Percentiles rank a stretch among this genome's conserved stretches.
These are phyloP conservation scores for Scaptomyza tumidula DNA, from an alignment of 2,888 invertebrate genomes.

Conservation along the genomic window DNA sequence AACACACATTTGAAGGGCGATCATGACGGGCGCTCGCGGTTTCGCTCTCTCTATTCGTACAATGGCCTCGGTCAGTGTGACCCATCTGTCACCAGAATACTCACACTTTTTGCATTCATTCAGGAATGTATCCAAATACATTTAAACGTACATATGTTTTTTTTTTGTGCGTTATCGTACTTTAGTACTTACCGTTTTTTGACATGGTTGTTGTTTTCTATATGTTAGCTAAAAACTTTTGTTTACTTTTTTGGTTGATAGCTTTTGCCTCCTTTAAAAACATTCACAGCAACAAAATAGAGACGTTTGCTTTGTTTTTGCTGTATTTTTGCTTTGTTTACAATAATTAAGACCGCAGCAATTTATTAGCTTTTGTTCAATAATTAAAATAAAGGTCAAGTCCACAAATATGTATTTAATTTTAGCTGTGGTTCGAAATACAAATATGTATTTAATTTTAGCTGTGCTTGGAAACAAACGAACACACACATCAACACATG, in stretches of 20 bases:
- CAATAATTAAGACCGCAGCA: slow-evolving; percentile 15
- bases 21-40: slow-evolving; percentile 4
- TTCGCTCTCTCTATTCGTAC: not conserved
- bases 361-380: slow-evolving; percentile 24
- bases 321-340: slow-evolving; percentile 4
- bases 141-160: no score
- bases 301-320: slow-evolving; percentile 11
- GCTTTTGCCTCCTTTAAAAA: not conserved
- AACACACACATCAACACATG: slow-evolving; percentile 14
- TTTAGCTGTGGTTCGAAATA: slow-evolving; percentile 19
- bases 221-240: slow-evolving; percentile 6
- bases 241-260: slow-evolving; percentile 23
- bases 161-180: not conserved
- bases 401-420: slow-evolving; percentile 16
- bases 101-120: slow-evolving; percentile 20
- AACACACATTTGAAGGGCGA: slow-evolving; percentile 68
- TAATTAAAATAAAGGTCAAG: slow-evolving; percentile 44
- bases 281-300: slow-evolving; percentile 4
- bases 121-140: not conserved
- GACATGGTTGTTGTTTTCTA: slow-evolving; percentile 3
- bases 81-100: slow-evolving; percentile 16
- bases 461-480: slow-evolving; percentile 9
- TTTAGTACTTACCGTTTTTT: slow-evolving; percentile 23
- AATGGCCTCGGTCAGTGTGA: slow-evolving; percentile 1
- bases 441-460: slow-evolving; percentile 17